Evolutionary conservation across 2,888 invertebrate species (phyloP), one percentile per base, ranked within the genome.

Genomic region (Labia minor): DNA sequence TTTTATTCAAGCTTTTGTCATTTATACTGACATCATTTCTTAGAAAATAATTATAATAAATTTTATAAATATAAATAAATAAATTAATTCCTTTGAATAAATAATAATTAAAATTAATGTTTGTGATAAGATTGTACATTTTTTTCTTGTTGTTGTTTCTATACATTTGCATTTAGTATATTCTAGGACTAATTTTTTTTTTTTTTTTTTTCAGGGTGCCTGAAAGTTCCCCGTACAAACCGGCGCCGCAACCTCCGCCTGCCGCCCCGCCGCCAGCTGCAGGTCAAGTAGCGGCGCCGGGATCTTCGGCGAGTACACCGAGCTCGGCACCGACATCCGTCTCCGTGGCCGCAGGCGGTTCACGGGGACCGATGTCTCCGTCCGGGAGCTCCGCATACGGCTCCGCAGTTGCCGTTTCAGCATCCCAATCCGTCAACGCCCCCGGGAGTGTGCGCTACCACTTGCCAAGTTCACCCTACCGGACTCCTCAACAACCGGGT

Each of bases 221-320:
- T 49, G 49, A 49, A n/a, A 49, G n/a, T 49, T 49, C 49, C 16
- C 49, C 49, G 16, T 49, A 49, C 49, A 49, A 49, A 49, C 49
- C 4, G 16, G 49, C 49, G 16, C n/a, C 49, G 16, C 49, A 4
- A 14, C 49, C 49, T 3, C 4, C 49, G n/a, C 49, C 49, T n/a
- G 49, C 49, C n/a, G 49, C 49, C 3, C 49, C 49, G 49, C n/a
- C 49, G n/a, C 49, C 49, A 49, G n/a, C 49, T n/a, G n/a, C 49
- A 49, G n/a, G n/a, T n/a, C 49, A 49, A 14, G n/a, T 16, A 14
- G 16, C 49, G 14, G n/a, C 14, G 16, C 49, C 49, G 3, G 49
- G 49, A 11, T 11, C 49, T 14, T 49, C 49, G 16, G 6, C n/a
- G 2, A 49, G 6, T 49, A n/a, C 49, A 8, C 16, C 49, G 16